Conservation (phyloP, 2,797 vertebrate species). For the Selene dorsalis region DNA sequence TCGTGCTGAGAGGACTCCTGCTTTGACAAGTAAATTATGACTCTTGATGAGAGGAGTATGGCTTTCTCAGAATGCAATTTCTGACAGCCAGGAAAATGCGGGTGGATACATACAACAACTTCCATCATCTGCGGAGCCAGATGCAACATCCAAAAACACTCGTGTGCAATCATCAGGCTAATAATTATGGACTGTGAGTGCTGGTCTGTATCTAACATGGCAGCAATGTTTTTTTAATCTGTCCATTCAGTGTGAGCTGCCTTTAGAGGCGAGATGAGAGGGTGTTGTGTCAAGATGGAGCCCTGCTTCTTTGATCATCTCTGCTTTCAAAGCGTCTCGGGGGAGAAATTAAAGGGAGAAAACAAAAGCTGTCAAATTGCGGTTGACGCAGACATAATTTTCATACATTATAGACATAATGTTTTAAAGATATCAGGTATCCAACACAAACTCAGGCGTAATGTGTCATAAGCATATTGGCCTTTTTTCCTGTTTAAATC, state of each 20-base stretch:
- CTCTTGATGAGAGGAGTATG: constrained; percentile 79
- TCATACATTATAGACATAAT: constrained; percentile 64
- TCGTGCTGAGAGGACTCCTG: constrained; percentile 76
- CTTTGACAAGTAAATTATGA: constrained; percentile 87
- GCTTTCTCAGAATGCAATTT: constrained; percentile 79
- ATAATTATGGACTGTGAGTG: constrained; percentile 82
- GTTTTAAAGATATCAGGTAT: constrained; percentile 66
- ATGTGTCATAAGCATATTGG: constrained; percentile 36
- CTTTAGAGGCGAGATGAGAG: constrained; percentile 73
- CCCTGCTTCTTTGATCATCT: constrained; percentile 72
- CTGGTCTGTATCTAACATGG: constrained; percentile 74
- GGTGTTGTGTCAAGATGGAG: constrained; percentile 74
- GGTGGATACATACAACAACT: constrained; percentile 78
- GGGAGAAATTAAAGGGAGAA: constrained; percentile 39
- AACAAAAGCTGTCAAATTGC: constrained; percentile 66
- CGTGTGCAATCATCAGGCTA: constrained; percentile 78
- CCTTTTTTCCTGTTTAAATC: constrained; percentile 50
- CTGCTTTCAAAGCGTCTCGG: constrained; percentile 62
- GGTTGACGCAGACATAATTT: constrained; percentile 69
- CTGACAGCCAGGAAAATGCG: constrained; percentile 78
- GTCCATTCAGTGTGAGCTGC: constrained; percentile 70
- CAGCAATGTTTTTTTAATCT: constrained; percentile 79
- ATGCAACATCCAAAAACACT: constrained; percentile 79
- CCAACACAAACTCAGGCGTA: constrained; percentile 41
- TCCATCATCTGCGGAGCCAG: constrained; percentile 74